Base-by-base conservation (phyloP, 1,140 invertebrate species). In the Temnothorax longispinosus region DNA sequence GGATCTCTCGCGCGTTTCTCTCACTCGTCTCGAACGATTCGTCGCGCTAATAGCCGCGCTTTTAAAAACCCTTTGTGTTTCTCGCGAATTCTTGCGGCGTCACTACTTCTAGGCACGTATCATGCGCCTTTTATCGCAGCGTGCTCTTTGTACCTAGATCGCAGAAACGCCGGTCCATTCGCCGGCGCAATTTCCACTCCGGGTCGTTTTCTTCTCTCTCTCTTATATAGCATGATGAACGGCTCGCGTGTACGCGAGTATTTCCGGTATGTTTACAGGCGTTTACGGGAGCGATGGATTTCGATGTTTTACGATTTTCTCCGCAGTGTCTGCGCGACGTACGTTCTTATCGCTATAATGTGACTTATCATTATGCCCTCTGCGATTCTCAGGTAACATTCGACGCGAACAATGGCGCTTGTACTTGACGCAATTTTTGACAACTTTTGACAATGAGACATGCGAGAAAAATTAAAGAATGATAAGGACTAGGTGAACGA, bases 311-410 rank as follows among this genome's bases (percentile, higher is more conserved):
- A 84, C 80, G 80, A 84, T 60, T 56, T 47, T 32, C 21, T 50
- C 27, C 69, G 56, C 80, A 27, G 41, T 84, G 54, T 60, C 80
- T 75, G 69, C 80, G 80, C 80, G 80, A 75, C 69, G 80, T 47
- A 11, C 32, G 32, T 84, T 75, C 80, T 84, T 84, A 84, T 60
- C 80, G 54, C 80, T 84, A 84, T 84, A 84, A 84, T 84, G 54
- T 84, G 80, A 84, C 80, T 74, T 60, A 44, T 72, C 54, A 13
- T 81, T 81, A 84, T 75, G 80, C 80, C 69, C 21, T 52, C 56
- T 84, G 41, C 44, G 69, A 75, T 60, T 62, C 52, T 74, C 69
- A 75, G 80, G 69, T 84, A 75, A 47, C 18, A 41, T 41, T 82
- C 18, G 35, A 72, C 38, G 35, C 35, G 27, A 58, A 60, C 50